Conservation (phyloP, 1,140 invertebrate species). For the Cydia pomonella region DNA sequence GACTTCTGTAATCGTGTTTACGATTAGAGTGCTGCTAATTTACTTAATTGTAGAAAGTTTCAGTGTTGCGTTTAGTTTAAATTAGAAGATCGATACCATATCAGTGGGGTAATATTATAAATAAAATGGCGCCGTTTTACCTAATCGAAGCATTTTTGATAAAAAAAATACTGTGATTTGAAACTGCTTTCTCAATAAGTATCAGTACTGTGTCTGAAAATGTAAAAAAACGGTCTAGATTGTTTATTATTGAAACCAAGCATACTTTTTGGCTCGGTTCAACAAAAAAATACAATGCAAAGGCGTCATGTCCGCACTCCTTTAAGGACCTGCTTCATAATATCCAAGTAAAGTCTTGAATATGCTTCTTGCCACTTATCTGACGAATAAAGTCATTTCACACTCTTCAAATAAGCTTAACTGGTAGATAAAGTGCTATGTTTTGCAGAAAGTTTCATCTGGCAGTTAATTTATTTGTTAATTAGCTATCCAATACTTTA, state of each 20-base stretch:
- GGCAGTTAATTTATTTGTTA: no score
- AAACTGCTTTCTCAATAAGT: neutral
- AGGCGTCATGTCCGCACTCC: no score
- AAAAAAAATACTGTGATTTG: neutral
- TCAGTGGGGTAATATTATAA: neutral
- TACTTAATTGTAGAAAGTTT: slow-evolving; percentile 27
- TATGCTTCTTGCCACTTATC: no score
- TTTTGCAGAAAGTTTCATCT: no score
- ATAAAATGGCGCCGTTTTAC: neutral
- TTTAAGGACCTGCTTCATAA: no score
- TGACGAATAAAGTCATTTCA: no score
- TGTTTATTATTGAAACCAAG: no score
- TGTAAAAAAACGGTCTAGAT: no score
- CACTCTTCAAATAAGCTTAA: no score
- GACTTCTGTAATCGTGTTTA: slow-evolving; percentile 38
- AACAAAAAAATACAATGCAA: neutral
- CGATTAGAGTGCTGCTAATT: slow-evolving; percentile 34
- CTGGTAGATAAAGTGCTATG: no score
- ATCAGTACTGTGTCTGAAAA: neutral
- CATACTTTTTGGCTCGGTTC: neutral
- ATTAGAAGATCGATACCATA: slow-evolving; percentile 16
- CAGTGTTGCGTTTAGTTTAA: slow-evolving; percentile 19
- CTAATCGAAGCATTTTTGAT: neutral
- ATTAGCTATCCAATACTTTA: no score
- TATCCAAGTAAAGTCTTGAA: no score